phyloP scores from a whole-genome alignment of 2,888 invertebrate species.

The Drosophila putrida region DNA sequence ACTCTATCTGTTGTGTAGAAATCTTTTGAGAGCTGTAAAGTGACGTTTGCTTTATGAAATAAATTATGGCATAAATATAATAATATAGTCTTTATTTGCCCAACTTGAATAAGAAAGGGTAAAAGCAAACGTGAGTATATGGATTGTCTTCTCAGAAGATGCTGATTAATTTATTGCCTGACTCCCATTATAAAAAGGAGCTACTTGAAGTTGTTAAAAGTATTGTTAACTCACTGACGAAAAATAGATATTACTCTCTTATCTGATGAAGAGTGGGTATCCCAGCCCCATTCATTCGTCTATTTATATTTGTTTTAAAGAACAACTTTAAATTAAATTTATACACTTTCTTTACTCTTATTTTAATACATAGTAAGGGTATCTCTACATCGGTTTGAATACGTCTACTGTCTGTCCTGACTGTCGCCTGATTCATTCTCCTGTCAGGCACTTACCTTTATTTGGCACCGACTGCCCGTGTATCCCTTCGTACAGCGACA shows the following conservation, averaged over 20 bases:
- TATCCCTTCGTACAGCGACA: conserved; percentile 90
- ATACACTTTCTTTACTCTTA: neutral
- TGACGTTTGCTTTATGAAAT: too few species aligned
- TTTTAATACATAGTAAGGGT: neutral
- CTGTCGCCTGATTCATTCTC: conserved; percentile 15
- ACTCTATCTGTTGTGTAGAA: neutral
- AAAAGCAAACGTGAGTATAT: too few species aligned
- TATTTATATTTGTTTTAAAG: too few species aligned
- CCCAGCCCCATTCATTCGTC: neutral
- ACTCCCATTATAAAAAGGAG: neutral
- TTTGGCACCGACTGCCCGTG: conserved; percentile 89
- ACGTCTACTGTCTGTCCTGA: neutral
- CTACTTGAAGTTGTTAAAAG: too few species aligned
- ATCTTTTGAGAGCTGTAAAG: neutral
- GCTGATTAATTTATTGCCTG: neutral
- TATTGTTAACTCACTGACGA: too few species aligned
- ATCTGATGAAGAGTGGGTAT: neutral
- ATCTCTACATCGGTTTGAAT: neutral
- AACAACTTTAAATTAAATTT: neutral
- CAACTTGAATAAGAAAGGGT: too few species aligned
- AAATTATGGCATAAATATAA: too few species aligned
- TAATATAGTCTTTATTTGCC: too few species aligned
- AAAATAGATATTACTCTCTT: too few species aligned
- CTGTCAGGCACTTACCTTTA: conserved; percentile 87
- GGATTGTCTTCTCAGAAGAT: too few species aligned